phyloP scores from a whole-genome alignment of 2,888 invertebrate genomes.

The Eudasyphora cyanicolor region DNA sequence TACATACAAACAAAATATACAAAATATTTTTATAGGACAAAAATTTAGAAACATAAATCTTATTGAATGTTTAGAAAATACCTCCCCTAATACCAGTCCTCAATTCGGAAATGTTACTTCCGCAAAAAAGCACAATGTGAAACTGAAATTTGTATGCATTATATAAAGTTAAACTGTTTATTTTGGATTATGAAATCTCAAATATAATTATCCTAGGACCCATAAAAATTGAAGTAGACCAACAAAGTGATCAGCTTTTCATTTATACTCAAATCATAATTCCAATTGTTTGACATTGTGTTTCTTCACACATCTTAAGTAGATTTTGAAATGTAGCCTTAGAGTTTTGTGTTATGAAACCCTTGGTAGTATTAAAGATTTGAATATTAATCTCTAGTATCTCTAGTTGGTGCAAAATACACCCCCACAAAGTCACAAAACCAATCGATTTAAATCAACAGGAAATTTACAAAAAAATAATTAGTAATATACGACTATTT shows the following conservation, averaged over 20 bases:
- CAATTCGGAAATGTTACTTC: no score
- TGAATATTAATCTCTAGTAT: background rate
- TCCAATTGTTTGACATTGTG: background rate
- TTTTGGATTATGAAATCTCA: no score
- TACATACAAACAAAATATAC: conserved; percentile 1
- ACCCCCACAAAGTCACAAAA: conserved; percentile 10
- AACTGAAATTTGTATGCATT: no score
- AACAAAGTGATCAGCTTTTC: no score
- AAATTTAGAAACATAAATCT: conserved; percentile 23
- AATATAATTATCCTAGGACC: no score
- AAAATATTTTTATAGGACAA: conserved; percentile 27
- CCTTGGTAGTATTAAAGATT: background rate
- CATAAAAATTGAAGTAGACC: no score
- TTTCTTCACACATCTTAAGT: background rate
- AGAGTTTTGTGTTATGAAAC: background rate
- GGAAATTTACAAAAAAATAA: background rate
- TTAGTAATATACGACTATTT: background rate
- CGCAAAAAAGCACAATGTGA: background rate
- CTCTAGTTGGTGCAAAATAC: background rate
- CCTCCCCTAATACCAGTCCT: conserved; percentile 21
- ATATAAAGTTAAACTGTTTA: no score
- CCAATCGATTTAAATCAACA: conserved; percentile 1
- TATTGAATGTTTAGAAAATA: conserved; percentile 1
- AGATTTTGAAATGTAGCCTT: background rate
- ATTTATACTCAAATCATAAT: no score